Percentiles rank a stretch among this genome's conserved stretches.
These are phyloP conservation scores for Peromyscus maniculatus DNA, from an alignment of 2,113 vertebrate genomes.

Conservation along the genomic window DNA sequence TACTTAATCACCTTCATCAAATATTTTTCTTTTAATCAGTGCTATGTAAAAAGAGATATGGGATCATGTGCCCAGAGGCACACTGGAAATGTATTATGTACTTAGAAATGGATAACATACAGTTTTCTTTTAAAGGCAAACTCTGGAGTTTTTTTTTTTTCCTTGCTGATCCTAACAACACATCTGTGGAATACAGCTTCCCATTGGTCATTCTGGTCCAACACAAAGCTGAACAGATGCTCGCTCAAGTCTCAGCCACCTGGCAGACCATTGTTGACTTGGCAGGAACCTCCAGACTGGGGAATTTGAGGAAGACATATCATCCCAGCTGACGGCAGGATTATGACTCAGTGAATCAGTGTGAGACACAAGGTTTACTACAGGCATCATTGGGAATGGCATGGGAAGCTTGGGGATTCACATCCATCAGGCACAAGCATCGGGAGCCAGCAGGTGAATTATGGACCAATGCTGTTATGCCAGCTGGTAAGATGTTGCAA, in stretches of 20 bases:
- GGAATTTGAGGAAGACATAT: constrained; percentile 68
- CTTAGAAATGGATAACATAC: constrained; percentile 56
- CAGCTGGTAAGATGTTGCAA: constrained; percentile 63
- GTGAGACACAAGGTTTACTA: constrained; percentile 63
- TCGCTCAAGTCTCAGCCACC: constrained; percentile 57
- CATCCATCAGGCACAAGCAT: constrained; percentile 25
- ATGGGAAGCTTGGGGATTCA: constrained; percentile 65
- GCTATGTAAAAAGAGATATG: constrained; percentile 14
- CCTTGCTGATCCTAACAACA: constrained; percentile 40
- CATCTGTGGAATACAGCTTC: constrained; percentile 55
- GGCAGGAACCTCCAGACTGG: constrained; percentile 60
- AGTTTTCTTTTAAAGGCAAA: constrained; percentile 59
- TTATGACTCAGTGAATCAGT: constrained; percentile 67
- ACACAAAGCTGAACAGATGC: constrained; percentile 62
- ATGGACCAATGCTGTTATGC: constrained; percentile 68
- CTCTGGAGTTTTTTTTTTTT: not conserved
- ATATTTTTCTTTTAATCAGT: constrained; percentile 47
- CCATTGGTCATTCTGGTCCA: constrained; percentile 65
- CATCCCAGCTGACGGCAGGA: constrained; percentile 66
- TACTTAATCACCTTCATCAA: not conserved
- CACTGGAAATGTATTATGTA: constrained; percentile 36
- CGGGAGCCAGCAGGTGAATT: constrained; percentile 71
- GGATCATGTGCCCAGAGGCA: not conserved
- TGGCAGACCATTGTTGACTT: constrained; percentile 69
- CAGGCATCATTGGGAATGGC: constrained; percentile 39